phyloP scores from a whole-genome alignment of 2,797 vertebrate species.

The Fratercula arctica region DNA sequence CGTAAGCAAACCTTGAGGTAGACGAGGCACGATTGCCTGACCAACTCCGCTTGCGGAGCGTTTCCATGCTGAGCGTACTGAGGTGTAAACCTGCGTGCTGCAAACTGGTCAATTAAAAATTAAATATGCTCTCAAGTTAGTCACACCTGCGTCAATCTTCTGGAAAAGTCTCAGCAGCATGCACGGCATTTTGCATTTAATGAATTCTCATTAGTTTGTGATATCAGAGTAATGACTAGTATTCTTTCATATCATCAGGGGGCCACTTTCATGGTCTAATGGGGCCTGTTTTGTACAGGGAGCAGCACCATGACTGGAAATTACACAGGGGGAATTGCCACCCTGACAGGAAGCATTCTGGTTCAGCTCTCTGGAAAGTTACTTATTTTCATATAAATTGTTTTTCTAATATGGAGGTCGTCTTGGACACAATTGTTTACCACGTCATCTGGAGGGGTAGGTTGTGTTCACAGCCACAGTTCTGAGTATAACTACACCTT shows the following conservation, averaged over 20 bases:
- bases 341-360: neutral
- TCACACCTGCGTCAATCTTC: neutral
- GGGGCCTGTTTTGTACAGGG: neutral
- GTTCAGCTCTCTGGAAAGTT: neutral
- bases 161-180: neutral
- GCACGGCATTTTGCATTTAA: neutral
- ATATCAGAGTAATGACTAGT: neutral
- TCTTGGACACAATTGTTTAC: neutral
- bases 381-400: neutral
- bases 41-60: fast-evolving
- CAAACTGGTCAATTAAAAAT: neutral
- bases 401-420: neutral
- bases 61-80: neutral
- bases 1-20: neutral
- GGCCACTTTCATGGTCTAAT: neutral
- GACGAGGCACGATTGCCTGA: neutral
- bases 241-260: neutral
- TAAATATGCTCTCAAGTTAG: neutral
- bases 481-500: fast-evolving
- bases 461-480: neutral
- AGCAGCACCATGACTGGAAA: neutral
- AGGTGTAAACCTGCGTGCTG: neutral
- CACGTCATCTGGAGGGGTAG: neutral
- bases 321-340: neutral
- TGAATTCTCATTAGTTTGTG: neutral